Evolutionary conservation across 2,113 vertebrate genomes (phyloP), one percentile per base, ranked within the genome.

Genomic region (Eupsittula cactorum): DNA sequence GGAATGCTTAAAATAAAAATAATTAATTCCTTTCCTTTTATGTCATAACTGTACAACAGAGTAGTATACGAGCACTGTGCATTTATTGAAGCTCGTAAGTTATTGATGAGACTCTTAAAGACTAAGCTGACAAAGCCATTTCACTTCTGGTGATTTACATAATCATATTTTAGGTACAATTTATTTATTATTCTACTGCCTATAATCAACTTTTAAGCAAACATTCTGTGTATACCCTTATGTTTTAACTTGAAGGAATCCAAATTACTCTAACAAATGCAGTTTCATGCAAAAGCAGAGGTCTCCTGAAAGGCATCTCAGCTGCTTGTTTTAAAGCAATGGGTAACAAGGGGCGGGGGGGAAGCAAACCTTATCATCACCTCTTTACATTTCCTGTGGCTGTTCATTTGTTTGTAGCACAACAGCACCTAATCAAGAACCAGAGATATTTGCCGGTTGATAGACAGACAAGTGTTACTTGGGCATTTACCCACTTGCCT

Each of bases 81-180:
- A 70, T 93, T 93, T 91, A 65, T 27, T 78, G 82, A 96, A 64
- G 39, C 31, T 96, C 35, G 4, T 81, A 92, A 96, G 64, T 86
- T 89, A 97, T 57, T 95, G 78, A 97, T 84, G 65, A 60, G n/a
- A 39, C 55, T 60, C 80, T 93, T 86, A 86, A 76, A 87, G 74
- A 88, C 35, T n/a, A 87, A 77, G 27, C 77, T 79, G 69, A 75
- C 87, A 96, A 92, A 92, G 33, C 14, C 70, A 69, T 86, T 90
- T 55, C 29, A 86, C 62, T 76, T 96, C 27, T 69, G 20, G 37
- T 78, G 71, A 96, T 95, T 91, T 96, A 94, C 47, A 73, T 94
- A 95, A 94, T 96, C 89, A 83, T 70, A 93, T 81, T 83, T 91
- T 91, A 91, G 49, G 11, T 10, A 52, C 33, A 64, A 90, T 90